These are phyloP conservation scores for Clarias batrachus DNA, from an alignment of 2,113 vertebrate genomes.

Conservation along the genomic window DNA sequence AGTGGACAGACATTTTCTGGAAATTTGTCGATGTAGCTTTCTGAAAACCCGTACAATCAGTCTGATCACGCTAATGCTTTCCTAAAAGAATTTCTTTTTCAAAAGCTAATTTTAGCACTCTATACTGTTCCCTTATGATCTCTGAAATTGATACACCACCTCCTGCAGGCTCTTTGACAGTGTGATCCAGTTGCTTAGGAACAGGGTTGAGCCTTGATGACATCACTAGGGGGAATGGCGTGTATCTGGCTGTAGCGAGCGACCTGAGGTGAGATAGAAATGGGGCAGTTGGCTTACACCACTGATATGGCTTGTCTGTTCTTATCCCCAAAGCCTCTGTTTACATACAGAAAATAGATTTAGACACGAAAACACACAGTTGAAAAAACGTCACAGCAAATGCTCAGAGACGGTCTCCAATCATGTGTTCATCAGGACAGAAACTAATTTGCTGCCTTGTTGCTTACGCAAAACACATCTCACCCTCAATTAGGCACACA, in stretches of 20 bases:
- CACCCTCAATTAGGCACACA: constrained; percentile 8
- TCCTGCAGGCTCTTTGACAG: constrained; percentile 74
- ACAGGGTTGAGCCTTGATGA: constrained; percentile 71
- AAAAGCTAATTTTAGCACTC: constrained; percentile 57
- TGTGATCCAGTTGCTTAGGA: constrained; percentile 84
- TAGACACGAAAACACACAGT: constrained; percentile 31
- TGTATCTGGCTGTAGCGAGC: constrained; percentile 51
- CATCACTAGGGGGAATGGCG: constrained; percentile 71
- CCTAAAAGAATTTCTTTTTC: constrained; percentile 21
- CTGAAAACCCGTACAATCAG: background rate
- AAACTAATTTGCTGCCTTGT: constrained; percentile 39
- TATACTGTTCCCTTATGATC: constrained; percentile 43
- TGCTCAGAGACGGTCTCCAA: constrained; percentile 13
- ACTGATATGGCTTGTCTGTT: constrained; percentile 56
- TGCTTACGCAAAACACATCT: constrained; percentile 19
- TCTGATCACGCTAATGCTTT: constrained; percentile 38
- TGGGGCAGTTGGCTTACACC: constrained; percentile 67
- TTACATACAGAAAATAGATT: constrained; percentile 56
- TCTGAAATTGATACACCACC: constrained; percentile 59
- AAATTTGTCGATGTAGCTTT: background rate
- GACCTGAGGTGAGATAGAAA: constrained; percentile 63
- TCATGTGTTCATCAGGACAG: constrained; percentile 29
- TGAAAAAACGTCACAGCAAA: background rate
- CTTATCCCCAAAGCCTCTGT: constrained; percentile 65
- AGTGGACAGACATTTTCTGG: constrained; percentile 29